Evolutionary conservation across 2,797 vertebrate species (phyloP).

Genomic region (Galago senegalensis): DNA sequence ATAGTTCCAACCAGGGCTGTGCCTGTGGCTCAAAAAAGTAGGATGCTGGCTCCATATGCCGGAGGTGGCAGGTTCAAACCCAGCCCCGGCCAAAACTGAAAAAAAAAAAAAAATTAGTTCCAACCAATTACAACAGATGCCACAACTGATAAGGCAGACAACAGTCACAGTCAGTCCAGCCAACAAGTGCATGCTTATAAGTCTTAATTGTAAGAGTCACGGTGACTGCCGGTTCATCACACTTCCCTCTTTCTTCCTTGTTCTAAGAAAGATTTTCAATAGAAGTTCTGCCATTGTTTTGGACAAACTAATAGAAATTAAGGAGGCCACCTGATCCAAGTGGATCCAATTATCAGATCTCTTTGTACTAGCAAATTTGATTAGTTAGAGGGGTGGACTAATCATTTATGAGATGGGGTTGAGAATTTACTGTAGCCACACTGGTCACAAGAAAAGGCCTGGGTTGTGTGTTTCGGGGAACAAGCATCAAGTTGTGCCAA

Average conservation of each 20-base stretch:
- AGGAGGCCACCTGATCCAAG: not conserved
- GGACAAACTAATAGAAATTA: not conserved
- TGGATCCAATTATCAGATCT: not conserved
- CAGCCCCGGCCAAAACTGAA: no score
- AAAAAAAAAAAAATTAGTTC: not conserved
- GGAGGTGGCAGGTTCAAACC: no score
- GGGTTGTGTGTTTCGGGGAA: not conserved
- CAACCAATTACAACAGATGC: constrained; percentile 9
- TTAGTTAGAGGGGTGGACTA: not conserved
- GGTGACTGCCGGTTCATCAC: not conserved
- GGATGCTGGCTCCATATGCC: no score
- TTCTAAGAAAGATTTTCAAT: not conserved
- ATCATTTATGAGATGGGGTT: not conserved
- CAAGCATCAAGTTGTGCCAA: not conserved
- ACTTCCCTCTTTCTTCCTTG: not conserved
- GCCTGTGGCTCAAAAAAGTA: no score
- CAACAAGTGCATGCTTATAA: not conserved
- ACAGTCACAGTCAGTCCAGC: not conserved
- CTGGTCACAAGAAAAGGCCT: not conserved
- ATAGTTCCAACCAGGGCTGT: not conserved
- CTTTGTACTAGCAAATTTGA: not conserved
- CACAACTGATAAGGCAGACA: not conserved
- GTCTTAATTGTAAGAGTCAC: not conserved
- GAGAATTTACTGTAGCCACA: not conserved
- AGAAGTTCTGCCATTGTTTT: not conserved